phyloP scores from a whole-genome alignment of 2,888 invertebrate genomes.

The Augochlorella aurata region DNA sequence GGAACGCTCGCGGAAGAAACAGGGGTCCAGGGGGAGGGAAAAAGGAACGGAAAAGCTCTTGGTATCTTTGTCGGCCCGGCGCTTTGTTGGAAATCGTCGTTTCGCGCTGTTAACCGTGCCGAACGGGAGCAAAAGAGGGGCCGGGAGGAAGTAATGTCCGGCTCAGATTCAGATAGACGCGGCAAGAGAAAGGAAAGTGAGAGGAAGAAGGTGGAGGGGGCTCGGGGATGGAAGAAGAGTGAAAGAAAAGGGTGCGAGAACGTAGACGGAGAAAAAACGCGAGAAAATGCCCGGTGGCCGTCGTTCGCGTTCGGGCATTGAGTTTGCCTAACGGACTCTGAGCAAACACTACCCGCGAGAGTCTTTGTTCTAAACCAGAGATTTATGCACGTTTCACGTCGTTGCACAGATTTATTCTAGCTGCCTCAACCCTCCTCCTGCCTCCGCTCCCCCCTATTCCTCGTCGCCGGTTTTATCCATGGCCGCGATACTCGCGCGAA shows the following conservation, averaged over 20 bases:
- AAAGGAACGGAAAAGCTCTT: conserved; percentile 37
- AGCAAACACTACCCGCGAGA: conserved; percentile 59
- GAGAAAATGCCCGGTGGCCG: conserved; percentile 51
- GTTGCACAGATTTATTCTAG: conserved; percentile 58
- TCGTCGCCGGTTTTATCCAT: conserved; percentile 14
- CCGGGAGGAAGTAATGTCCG: conserved; percentile 39
- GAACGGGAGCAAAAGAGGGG: conserved; percentile 16
- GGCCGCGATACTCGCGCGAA: conserved; percentile 43
- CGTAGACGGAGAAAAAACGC: conserved; percentile 33
- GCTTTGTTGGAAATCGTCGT: conserved; percentile 54
- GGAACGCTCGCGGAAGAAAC: not conserved
- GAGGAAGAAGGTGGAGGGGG: not conserved
- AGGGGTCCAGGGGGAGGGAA: not conserved
- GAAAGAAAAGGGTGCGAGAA: not conserved
- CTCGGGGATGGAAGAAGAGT: conserved; percentile 3
- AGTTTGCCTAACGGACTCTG: conserved; percentile 67
- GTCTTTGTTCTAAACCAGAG: conserved; percentile 66
- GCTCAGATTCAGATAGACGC: conserved; percentile 15
- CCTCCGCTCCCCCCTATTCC: not conserved
- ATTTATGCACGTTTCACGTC: conserved; percentile 64
- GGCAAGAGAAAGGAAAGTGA: conserved; percentile 16
- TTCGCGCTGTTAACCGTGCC: conserved; percentile 55
- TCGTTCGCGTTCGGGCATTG: conserved; percentile 59
- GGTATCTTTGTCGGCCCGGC: conserved; percentile 39
- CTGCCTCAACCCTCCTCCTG: not conserved